Conservation (phyloP, 2,113 vertebrate species). For the Menidia beryllina region DNA sequence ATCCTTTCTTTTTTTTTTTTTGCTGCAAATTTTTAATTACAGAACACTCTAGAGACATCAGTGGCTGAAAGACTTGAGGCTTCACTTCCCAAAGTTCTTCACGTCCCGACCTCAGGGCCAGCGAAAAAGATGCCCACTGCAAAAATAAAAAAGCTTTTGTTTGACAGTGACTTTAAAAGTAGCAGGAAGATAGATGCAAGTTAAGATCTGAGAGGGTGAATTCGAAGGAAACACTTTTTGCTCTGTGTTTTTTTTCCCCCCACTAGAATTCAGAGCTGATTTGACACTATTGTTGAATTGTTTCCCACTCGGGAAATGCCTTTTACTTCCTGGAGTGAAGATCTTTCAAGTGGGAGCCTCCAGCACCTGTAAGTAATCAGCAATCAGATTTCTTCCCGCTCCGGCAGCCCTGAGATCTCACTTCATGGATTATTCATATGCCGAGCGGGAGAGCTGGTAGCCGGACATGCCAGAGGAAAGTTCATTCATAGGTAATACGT, state of each 20-base stretch:
- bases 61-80: slow-evolving; percentile 26
- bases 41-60: slow-evolving; percentile 16
- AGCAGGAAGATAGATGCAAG: slow-evolving; percentile 59
- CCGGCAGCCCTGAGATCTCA: slow-evolving; percentile 17
- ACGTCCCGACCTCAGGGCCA: slow-evolving; percentile 31
- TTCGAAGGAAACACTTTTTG: slow-evolving; percentile 17
- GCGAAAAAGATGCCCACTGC: slow-evolving; percentile 62
- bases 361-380: slow-evolving; percentile 37
- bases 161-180: slow-evolving; percentile 36
- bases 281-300: slow-evolving; percentile 33
- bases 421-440: slow-evolving; percentile 57
- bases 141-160: slow-evolving; percentile 61
- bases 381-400: slow-evolving; percentile 23
- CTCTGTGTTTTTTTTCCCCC: slow-evolving; percentile 31
- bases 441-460: slow-evolving; percentile 39
- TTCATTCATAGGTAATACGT: slow-evolving; percentile 59
- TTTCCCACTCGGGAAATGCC: slow-evolving; percentile 45
- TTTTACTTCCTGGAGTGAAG: slow-evolving; percentile 35
- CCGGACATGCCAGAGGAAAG: slow-evolving; percentile 59
- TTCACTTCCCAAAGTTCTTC: slow-evolving; percentile 21
- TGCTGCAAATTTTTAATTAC: background rate
- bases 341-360: slow-evolving; percentile 40
- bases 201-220: slow-evolving; percentile 47
- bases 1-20: too few relatives aligned
- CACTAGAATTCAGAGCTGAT: slow-evolving; percentile 48